Conservation (phyloP, 2,797 vertebrate genomes). For the Enteromius anoplus region DNA sequence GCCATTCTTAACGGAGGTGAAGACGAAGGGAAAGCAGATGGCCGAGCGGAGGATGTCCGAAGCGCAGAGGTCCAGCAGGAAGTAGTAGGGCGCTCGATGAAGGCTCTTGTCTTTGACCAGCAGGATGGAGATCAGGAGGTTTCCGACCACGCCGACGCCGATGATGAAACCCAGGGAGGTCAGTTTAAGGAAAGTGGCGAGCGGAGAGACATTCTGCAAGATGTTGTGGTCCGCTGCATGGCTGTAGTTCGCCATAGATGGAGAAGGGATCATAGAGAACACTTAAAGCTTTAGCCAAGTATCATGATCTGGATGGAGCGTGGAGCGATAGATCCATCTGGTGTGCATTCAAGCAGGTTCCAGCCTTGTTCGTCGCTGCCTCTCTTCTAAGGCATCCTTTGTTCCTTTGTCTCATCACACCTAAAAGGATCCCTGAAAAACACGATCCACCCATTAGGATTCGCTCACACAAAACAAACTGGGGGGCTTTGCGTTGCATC, state of each 20-base stretch:
- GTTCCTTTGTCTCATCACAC: slow-evolving; percentile 97
- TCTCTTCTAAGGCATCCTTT: slow-evolving; percentile 91
- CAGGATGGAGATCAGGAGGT: slow-evolving; percentile 99
- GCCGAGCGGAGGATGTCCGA: slow-evolving; percentile 98
- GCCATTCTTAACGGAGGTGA: slow-evolving; percentile 99
- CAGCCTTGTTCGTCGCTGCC: slow-evolving; percentile 86
- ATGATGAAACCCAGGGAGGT: slow-evolving; percentile 99
- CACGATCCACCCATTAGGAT: slow-evolving; percentile 76
- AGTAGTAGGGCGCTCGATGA: slow-evolving; percentile 98
- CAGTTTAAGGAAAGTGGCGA: slow-evolving; percentile 99
- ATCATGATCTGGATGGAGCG: slow-evolving; percentile 96
- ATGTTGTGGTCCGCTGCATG: slow-evolving; percentile 99
- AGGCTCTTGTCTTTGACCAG: slow-evolving; percentile 99
- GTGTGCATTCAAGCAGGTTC: slow-evolving; percentile 97
- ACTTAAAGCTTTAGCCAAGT: slow-evolving; percentile 95
- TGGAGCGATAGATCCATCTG: slow-evolving; percentile 96
- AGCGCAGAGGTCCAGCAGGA: slow-evolving; percentile 98
- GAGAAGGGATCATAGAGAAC: slow-evolving; percentile 98
- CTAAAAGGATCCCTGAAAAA: slow-evolving; percentile 88
- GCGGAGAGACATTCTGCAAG: slow-evolving; percentile 99
- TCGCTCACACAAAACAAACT: slow-evolving; percentile 68
- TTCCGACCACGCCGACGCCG: slow-evolving; percentile 97
- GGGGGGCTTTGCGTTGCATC: slow-evolving; percentile 64
- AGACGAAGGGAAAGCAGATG: slow-evolving; percentile 99
- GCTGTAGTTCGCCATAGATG: slow-evolving; percentile 99